A percentile compares a stretch with the other conserved stretches of the same genome.
Evolutionary conservation across 2,888 invertebrate genomes (phyloP).

Genomic region (Axea sp.): DNA sequence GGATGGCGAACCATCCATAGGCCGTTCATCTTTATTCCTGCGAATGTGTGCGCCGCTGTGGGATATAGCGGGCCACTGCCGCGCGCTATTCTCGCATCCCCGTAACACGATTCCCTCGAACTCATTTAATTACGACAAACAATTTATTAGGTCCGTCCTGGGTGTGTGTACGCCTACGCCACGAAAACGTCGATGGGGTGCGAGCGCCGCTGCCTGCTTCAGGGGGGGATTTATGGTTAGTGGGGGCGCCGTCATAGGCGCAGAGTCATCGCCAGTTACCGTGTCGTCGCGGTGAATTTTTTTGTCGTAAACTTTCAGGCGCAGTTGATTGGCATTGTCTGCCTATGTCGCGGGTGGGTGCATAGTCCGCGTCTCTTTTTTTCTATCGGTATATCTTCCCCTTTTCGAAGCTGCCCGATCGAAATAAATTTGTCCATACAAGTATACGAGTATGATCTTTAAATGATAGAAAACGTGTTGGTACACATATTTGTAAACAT

Average conservation of each 20-base stretch:
- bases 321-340: slow-evolving; percentile 35
- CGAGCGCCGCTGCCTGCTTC: slow-evolving; percentile 47
- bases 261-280: slow-evolving; percentile 49
- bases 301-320: slow-evolving; percentile 25
- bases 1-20: too few species aligned
- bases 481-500: too few species aligned
- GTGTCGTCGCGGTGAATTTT: slow-evolving; percentile 30
- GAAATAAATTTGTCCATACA: too few species aligned
- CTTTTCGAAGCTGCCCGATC: too few species aligned
- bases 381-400: background rate
- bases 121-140: slow-evolving; percentile 80
- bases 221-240: slow-evolving; percentile 50
- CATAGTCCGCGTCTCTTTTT: background rate
- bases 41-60: slow-evolving; percentile 67
- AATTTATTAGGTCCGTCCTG: slow-evolving; percentile 79
- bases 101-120: slow-evolving; percentile 77
- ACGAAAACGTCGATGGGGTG: slow-evolving; percentile 71
- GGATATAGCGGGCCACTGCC: slow-evolving; percentile 55
- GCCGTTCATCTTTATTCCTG: slow-evolving; percentile 79
- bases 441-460: too few species aligned
- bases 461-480: too few species aligned
- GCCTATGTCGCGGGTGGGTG: slow-evolving; percentile 4
- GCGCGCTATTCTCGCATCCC: slow-evolving; percentile 64
- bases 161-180: slow-evolving; percentile 68
- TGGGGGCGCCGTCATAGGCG: slow-evolving; percentile 34